Conservation (phyloP, 2,888 invertebrate genomes). For the Blastobasis adustella region DNA sequence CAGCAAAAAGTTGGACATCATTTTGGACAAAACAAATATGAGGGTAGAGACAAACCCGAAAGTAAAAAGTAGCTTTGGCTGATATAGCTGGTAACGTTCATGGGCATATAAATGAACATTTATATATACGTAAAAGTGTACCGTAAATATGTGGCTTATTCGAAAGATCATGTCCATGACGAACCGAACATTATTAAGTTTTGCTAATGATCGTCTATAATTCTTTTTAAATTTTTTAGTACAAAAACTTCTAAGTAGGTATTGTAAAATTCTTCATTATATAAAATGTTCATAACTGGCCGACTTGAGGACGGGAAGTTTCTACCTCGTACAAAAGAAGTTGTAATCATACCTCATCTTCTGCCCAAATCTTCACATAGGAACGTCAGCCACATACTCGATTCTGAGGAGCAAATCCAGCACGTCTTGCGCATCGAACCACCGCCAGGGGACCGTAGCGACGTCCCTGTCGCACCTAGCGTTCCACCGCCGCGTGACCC, state of each 20-base stretch:
- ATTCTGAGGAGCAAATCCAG: conserved; percentile 53
- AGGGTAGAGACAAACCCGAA: too few relatives aligned
- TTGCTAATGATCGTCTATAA: background rate
- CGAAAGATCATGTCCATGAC: too few relatives aligned
- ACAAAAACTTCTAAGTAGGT: background rate
- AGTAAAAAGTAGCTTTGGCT: too few relatives aligned
- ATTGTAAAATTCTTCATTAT: background rate
- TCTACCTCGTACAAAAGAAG: background rate
- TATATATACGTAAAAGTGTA: too few relatives aligned
- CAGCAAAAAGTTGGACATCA: too few relatives aligned
- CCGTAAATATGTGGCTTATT: too few relatives aligned
- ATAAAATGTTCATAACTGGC: background rate
- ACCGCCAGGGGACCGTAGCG: conserved; percentile 47
- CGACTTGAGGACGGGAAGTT: background rate
- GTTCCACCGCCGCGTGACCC: conserved; percentile 27
- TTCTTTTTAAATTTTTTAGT: background rate
- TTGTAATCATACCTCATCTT: background rate
- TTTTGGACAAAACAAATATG: too few relatives aligned
- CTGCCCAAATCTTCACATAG: conserved; percentile 39
- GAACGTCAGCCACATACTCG: conserved; percentile 62
- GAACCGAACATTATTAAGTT: too few relatives aligned
- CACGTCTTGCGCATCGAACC: conserved; percentile 53
- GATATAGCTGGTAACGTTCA: too few relatives aligned
- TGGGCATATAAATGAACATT: too few relatives aligned
- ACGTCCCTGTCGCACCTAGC: conserved; percentile 15